Conservation (phyloP, 2,888 invertebrate species). For the Tortrix viridana region DNA sequence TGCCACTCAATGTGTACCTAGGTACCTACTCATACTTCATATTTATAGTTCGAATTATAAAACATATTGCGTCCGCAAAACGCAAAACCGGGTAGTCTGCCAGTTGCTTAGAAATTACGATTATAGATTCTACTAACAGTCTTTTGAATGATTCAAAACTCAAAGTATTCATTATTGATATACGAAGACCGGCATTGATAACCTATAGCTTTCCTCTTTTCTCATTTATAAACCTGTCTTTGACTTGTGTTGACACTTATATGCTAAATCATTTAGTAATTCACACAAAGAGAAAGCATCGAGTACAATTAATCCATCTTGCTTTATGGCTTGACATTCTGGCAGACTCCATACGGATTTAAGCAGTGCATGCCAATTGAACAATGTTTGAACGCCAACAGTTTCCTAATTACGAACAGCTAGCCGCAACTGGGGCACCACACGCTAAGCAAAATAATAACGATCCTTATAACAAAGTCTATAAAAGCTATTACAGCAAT, state of each 20-base stretch:
- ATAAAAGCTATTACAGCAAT: background rate
- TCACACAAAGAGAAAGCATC: conserved; percentile 23
- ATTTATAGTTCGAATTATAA: no score
- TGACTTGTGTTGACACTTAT: conserved; percentile 7
- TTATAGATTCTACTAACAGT: no score
- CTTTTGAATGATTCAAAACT: no score
- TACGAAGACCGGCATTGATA: no score
- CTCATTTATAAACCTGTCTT: no score
- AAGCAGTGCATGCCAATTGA: conserved; percentile 44
- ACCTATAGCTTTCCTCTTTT: no score
- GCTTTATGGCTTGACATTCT: conserved; percentile 38
- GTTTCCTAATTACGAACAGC: conserved; percentile 21
- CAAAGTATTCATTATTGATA: no score
- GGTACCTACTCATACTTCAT: no score
- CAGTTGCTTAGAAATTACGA: no score
- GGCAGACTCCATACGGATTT: conserved; percentile 37
- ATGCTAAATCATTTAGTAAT: conserved; percentile 6
- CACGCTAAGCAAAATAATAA: background rate
- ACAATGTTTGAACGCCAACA: conserved; percentile 46
- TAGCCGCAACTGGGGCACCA: background rate
- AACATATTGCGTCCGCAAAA: no score
- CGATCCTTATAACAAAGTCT: background rate
- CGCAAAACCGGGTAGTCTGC: no score
- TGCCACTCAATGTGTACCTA: no score
- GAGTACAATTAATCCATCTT: conserved; percentile 25